Evolutionary conservation across 2,113 vertebrate genomes (phyloP).

Genomic region (human): GRCh38 chr13:59966001-59966500

Average conservation of each 20-base stretch:
- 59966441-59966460: background rate
- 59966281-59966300: background rate
- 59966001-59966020: slow-evolving; percentile 6
- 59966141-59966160: background rate
- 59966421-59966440: background rate
- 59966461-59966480: background rate
- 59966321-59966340: background rate
- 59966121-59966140: background rate
- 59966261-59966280: background rate
- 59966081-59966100: background rate
- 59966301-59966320: background rate
- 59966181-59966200: background rate
- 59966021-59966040: background rate
- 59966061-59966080: background rate
- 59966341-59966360: background rate
- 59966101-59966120: background rate
- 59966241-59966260: slow-evolving; percentile 28
- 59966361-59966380: background rate
- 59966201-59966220: background rate
- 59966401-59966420: background rate
- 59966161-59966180: background rate
- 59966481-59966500: background rate
- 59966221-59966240: background rate
- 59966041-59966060: background rate
- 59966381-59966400: background rate